Conservation (phyloP, 2,888 invertebrate genomes). For the Eretmocerus hayati region DNA sequence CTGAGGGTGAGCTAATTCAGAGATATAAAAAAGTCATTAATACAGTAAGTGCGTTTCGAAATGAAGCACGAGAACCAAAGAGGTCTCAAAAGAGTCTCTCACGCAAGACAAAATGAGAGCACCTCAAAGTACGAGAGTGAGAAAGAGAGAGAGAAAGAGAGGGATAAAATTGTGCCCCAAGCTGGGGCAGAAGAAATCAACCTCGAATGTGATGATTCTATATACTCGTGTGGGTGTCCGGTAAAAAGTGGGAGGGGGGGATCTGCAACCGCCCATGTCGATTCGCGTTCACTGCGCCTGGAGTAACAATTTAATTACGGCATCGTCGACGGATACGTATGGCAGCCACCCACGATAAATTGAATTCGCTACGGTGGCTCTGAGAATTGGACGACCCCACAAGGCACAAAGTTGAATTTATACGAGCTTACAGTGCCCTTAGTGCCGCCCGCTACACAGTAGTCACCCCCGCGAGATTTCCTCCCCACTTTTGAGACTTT, state of each 20-base stretch:
- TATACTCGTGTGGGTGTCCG: conserved; percentile 37
- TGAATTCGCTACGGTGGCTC: conserved; percentile 45
- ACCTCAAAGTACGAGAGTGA: conserved; percentile 4
- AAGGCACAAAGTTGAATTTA: conserved; percentile 35
- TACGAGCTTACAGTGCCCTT: conserved; percentile 33
- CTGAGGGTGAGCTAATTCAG: conserved; percentile 16
- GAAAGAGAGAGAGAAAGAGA: conserved; percentile 8
- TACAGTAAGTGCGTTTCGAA: conserved; percentile 27
- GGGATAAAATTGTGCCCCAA: background rate
- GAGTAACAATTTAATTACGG: conserved; percentile 48
- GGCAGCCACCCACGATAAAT: conserved; percentile 48
- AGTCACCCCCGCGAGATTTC: conserved; percentile 30
- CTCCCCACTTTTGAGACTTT: too few relatives aligned
- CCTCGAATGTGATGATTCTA: too few relatives aligned
- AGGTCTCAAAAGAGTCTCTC: conserved; percentile 10
- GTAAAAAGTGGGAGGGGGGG: too few relatives aligned
- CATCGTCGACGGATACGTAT: conserved; percentile 40
- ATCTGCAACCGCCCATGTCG: conserved; percentile 46
- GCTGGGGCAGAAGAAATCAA: too few relatives aligned
- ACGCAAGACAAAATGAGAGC: background rate
- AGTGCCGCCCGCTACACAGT: conserved; percentile 43
- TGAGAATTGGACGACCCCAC: conserved; percentile 18
- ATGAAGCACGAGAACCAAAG: background rate
- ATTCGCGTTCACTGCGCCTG: conserved; percentile 45
- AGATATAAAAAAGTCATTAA: conserved; percentile 32